Conservation (phyloP, 2,797 vertebrate species). For the Prionace glauca region DNA sequence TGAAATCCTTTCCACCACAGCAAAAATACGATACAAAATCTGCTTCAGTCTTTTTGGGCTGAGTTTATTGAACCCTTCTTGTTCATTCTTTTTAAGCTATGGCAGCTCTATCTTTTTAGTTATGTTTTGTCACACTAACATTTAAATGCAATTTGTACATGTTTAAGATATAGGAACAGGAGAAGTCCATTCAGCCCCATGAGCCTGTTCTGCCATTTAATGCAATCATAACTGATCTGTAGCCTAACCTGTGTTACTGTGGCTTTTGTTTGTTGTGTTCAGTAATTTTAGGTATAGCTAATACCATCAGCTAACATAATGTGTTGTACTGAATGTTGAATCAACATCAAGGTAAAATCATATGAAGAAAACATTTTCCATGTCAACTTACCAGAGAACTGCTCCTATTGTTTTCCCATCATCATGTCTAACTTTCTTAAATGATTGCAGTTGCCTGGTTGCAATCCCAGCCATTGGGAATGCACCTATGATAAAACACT, state of each 20-base stretch:
- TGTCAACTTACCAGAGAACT: background rate
- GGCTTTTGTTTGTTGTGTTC: background rate
- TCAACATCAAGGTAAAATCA: background rate
- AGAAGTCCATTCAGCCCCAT: too few species aligned
- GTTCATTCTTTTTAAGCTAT: background rate
- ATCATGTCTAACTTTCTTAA: background rate
- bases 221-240: too few species aligned
- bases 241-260: background rate
- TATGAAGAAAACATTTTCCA: background rate
- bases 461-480: background rate
- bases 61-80: too few species aligned
- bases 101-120: background rate
- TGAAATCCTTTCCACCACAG: background rate
- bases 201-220: too few species aligned
- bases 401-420: background rate
- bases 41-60: background rate
- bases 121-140: background rate
- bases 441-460: background rate
- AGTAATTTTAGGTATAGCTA: background rate
- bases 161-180: background rate
- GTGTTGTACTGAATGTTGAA: too few species aligned
- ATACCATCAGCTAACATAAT: background rate
- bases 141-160: background rate
- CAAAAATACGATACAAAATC: background rate
- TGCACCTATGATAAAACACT: background rate